Evolutionary conservation across 53 echinoderm and acorn worm genomes (phyloP).

Genomic region (Temnopleurus reevesii): DNA sequence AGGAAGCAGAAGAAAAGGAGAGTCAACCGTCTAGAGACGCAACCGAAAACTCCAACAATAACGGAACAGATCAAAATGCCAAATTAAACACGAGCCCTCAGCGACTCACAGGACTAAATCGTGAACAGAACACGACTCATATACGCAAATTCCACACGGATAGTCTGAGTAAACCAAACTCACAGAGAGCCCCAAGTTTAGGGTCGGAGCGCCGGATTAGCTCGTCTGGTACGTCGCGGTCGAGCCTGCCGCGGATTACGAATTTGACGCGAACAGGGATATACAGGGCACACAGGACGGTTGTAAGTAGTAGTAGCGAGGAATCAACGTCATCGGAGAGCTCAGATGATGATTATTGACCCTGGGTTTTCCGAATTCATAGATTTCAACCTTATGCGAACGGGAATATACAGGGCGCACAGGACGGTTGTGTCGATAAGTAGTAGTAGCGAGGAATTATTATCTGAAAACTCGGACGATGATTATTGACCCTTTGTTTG

Average conservation of each 20-base stretch:
- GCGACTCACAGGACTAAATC: constrained; percentile 34
- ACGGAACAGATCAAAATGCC: neutral
- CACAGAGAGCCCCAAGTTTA: neutral
- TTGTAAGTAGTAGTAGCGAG: neutral
- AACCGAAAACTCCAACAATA: neutral
- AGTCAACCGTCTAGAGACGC: neutral
- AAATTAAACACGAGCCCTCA: constrained; percentile 6
- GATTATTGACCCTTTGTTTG: too few relatives aligned
- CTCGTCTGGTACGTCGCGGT: neutral
- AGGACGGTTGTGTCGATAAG: neutral
- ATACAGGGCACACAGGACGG: neutral
- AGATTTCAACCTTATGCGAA: constrained; percentile 12
- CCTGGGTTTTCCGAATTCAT: too few relatives aligned
- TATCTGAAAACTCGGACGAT: neutral
- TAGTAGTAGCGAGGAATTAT: neutral
- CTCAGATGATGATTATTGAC: constrained; percentile 9
- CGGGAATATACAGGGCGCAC: neutral
- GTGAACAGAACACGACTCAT: constrained; percentile 3
- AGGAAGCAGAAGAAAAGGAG: neutral
- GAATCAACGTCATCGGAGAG: neutral
- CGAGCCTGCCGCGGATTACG: constrained; percentile 5
- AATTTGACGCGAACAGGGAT: neutral
- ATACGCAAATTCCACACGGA: constrained; percentile 51
- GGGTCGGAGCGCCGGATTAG: neutral
- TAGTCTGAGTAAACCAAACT: constrained; percentile 27